phyloP scores from a whole-genome alignment of 1,140 invertebrate species.

The Condylostylus longicornis region DNA sequence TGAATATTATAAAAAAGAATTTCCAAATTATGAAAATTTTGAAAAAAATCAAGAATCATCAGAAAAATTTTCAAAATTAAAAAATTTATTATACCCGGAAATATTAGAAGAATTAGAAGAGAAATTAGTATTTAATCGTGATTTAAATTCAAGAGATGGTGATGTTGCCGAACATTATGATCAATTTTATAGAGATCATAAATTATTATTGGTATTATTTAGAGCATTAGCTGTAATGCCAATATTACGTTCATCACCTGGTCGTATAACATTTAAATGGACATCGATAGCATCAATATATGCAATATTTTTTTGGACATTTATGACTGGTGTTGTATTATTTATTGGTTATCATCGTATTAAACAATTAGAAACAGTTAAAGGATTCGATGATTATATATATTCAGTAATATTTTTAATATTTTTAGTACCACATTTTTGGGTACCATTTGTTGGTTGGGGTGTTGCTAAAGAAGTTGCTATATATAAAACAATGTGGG shows the following conservation, averaged over 20 bases:
- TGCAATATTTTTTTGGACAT: slow-evolving; percentile 40
- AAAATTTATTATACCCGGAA: too few relatives aligned
- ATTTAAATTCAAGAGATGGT: too few relatives aligned
- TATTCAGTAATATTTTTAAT: slow-evolving; percentile 44
- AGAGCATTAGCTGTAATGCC: slow-evolving; percentile 44
- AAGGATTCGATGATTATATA: slow-evolving; percentile 46
- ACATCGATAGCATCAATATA: slow-evolving; percentile 38
- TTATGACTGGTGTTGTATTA: slow-evolving; percentile 36
- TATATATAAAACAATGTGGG: slow-evolving; percentile 46
- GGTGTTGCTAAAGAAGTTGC: slow-evolving; percentile 44
- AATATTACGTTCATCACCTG: slow-evolving; percentile 35
- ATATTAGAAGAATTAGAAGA: too few relatives aligned
- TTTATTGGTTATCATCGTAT: slow-evolving; percentile 40
- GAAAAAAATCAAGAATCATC: too few relatives aligned
- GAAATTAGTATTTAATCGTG: too few relatives aligned
- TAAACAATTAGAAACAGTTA: slow-evolving; percentile 37
- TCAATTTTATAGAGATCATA: slow-evolving; percentile 47
- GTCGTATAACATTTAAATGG: slow-evolving; percentile 40
- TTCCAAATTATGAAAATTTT: too few relatives aligned
- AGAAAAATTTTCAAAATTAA: too few relatives aligned
- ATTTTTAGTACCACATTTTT: slow-evolving; percentile 46
- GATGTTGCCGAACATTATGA: too few relatives aligned
- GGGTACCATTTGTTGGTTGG: slow-evolving; percentile 34
- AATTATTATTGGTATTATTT: slow-evolving; percentile 40
- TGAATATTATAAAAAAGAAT: too few relatives aligned